phyloP scores from a whole-genome alignment of 1,140 invertebrate species.

The Halictus rubicundus region DNA sequence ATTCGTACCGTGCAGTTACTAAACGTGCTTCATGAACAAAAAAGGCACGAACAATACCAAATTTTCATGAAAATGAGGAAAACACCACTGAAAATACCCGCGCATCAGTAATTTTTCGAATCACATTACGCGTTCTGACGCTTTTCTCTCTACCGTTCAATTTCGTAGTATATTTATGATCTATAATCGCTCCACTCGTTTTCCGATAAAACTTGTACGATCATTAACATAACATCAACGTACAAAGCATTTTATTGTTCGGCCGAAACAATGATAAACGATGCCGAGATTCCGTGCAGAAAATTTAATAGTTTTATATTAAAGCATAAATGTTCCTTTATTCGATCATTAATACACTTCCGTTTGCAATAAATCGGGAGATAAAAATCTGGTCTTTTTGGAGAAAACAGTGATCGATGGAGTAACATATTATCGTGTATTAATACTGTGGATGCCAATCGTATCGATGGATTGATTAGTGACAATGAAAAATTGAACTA shows the following conservation, averaged over 20 bases:
- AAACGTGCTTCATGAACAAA: not conserved
- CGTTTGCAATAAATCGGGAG: too few species aligned
- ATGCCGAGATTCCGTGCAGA: too few species aligned
- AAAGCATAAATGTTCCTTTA: not conserved
- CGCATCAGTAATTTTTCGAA: not conserved
- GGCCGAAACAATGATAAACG: not conserved
- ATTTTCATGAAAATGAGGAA: conserved; percentile 20
- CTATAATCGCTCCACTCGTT: not conserved
- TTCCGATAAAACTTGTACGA: not conserved
- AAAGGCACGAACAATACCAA: not conserved
- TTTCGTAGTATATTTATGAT: not conserved
- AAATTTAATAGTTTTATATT: too few species aligned
- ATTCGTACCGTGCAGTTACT: conserved; percentile 11
- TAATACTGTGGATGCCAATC: not conserved
- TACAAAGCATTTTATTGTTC: not conserved
- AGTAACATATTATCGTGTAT: not conserved
- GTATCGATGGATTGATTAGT: too few species aligned
- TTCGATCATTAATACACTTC: not conserved
- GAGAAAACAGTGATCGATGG: not conserved
- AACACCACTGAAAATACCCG: not conserved
- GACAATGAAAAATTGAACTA: too few species aligned
- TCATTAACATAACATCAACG: not conserved
- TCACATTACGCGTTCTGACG: not conserved
- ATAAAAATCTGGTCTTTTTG: too few species aligned
- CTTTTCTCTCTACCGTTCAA: not conserved